Percentiles rank a stretch among this genome's conserved stretches.
phyloP scores from a whole-genome alignment of 2,113 vertebrate genomes.

The Cynocephalus volans region DNA sequence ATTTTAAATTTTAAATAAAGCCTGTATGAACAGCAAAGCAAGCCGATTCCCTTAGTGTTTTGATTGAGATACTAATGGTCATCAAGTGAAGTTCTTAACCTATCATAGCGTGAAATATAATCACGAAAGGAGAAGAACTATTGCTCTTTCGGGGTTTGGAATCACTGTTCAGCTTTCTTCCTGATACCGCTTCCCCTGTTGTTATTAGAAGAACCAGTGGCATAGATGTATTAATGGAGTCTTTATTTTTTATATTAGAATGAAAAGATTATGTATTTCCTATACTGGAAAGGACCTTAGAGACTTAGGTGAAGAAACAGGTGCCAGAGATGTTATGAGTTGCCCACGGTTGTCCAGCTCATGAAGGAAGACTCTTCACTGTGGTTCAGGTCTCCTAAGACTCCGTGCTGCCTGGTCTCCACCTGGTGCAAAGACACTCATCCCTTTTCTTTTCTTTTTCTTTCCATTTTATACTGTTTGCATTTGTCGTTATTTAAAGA shows the following conservation, averaged over 20 bases:
- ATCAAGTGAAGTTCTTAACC: neutral
- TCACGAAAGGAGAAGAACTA: neutral
- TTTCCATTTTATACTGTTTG: neutral
- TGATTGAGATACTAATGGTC: neutral
- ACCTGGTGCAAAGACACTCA: neutral
- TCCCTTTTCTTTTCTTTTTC: neutral
- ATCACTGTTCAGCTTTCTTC: neutral
- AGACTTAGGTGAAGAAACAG: neutral
- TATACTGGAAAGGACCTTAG: neutral
- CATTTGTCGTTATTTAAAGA: neutral
- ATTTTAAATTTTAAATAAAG: neutral
- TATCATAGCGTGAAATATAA: neutral
- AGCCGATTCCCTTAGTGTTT: neutral
- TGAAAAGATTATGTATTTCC: neutral
- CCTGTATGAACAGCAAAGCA: neutral
- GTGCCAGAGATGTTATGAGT: neutral
- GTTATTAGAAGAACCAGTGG: neutral
- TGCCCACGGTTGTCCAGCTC: neutral
- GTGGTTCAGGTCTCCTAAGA: neutral
- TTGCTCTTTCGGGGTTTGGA: neutral
- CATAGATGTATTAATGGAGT: no score
- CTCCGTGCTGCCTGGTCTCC: neutral
- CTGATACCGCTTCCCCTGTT: neutral
- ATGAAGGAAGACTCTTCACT: rapidly evolving
- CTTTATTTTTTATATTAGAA: neutral